A percentile compares a stretch with the other conserved stretches of the same genome.
phyloP scores from a whole-genome alignment of 1,140 invertebrate genomes.

The Drosophila ficusphila region DNA sequence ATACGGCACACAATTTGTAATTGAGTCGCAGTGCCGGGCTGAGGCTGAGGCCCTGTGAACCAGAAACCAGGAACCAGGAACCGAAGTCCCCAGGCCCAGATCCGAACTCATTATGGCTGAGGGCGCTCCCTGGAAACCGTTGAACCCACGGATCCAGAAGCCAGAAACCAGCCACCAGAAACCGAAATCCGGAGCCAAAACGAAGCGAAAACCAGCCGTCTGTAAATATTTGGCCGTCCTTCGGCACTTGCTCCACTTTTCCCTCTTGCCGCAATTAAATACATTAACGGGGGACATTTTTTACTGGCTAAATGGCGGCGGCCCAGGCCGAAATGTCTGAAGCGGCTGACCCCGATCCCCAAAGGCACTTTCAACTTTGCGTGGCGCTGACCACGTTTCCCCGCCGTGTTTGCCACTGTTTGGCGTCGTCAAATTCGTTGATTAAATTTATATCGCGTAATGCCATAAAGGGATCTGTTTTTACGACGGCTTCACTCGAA shows the following conservation, averaged over 20 bases:
- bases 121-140: conserved; percentile 28
- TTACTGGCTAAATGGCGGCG: conserved; percentile 45
- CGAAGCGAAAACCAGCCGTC: conserved; percentile 44
- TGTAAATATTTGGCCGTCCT: conserved; percentile 61
- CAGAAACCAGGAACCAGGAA: conserved; percentile 2
- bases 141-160: conserved; percentile 26
- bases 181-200: conserved; percentile 31
- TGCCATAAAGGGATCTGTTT: conserved; percentile 44
- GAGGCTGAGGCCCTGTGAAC: too few relatives aligned
- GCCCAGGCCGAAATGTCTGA: conserved; percentile 64
- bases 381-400: conserved; percentile 19
- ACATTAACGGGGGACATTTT: conserved; percentile 52
- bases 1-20: conserved; percentile 70
- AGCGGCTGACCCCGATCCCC: conserved; percentile 77
- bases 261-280: conserved; percentile 46
- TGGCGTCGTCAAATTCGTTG: conserved; percentile 35
- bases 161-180: conserved; percentile 9
- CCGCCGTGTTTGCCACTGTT: conserved; percentile 3
- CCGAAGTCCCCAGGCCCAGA: conserved; percentile 6
- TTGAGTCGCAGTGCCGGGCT: conserved; percentile 58
- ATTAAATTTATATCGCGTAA: conserved; percentile 47
- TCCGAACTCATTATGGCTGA: too few relatives aligned
- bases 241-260: conserved; percentile 45
- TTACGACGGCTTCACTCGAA: conserved; percentile 48
- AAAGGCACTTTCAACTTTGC: conserved; percentile 27